Conservation (phyloP, 92 coral and sea anemone species). For the Palythoa grandiflora region DNA sequence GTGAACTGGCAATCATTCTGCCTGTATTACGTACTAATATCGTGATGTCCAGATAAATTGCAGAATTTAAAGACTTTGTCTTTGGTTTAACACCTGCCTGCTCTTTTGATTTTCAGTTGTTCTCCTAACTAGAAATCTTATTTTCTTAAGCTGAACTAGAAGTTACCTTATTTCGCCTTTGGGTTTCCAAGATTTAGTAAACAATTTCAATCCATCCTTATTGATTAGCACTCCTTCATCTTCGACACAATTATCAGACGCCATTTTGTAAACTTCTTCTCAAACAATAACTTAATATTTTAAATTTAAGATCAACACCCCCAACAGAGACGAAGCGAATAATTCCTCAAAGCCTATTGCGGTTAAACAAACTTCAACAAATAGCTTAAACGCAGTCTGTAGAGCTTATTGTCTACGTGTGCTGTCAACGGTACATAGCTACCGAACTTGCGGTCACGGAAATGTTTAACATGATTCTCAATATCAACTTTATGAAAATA, state of each 20-base stretch:
- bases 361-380: neutral
- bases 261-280: conserved; percentile 13
- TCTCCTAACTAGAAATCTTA: neutral
- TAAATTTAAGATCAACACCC: neutral
- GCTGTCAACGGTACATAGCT: neutral
- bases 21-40: too few relatives aligned
- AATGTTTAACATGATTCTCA: neutral
- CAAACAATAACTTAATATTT: neutral
- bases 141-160: neutral
- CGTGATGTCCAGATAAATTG: too few relatives aligned
- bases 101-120: neutral
- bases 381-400: neutral
- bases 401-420: neutral
- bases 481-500: neutral
- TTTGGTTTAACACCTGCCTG: neutral
- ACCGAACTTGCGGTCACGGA: neutral
- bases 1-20: too few relatives aligned
- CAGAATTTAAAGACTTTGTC: too few relatives aligned
- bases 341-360: neutral
- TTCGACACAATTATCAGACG: conserved; percentile 14
- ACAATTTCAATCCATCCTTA: conserved; percentile 25
- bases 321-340: neutral
- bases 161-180: conserved; percentile 34
- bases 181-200: conserved; percentile 45
- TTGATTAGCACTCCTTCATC: conserved; percentile 38